Conservation (phyloP, 1,140 invertebrate genomes). For the Euura saliciscinereae region DNA sequence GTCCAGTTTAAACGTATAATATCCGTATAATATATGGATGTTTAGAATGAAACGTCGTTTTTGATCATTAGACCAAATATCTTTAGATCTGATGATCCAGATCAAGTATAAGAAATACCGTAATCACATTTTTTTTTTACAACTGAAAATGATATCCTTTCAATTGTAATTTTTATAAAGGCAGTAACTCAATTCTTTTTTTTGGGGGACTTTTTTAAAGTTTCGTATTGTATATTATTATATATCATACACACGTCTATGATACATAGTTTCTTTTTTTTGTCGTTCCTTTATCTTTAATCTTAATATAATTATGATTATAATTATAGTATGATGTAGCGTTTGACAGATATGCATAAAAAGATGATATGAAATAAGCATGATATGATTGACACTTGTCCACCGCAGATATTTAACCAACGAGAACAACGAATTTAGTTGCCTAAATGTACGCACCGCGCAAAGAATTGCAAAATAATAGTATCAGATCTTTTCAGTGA, state of each 20-base stretch:
- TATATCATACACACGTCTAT: constrained; percentile 39
- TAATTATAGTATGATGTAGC: constrained; percentile 29
- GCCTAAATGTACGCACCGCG: background rate
- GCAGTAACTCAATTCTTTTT: background rate
- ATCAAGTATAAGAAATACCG: constrained; percentile 4
- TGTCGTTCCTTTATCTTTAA: background rate
- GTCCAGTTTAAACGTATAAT: no score
- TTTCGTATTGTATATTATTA: constrained; percentile 23
- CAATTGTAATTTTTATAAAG: background rate
- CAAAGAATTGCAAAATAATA: background rate
- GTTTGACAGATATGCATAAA: constrained; percentile 35
- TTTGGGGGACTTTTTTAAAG: background rate
- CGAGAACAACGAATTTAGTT: background rate
- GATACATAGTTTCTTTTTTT: constrained; percentile 37
- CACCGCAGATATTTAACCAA: constrained; percentile 32
- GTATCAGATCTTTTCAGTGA: background rate
- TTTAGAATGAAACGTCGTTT: background rate
- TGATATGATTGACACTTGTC: constrained; percentile 41
- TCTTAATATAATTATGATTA: background rate
- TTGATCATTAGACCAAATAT: constrained; percentile 5
- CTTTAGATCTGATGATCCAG: background rate
- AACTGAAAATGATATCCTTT: constrained; percentile 9
- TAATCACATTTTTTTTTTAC: constrained; percentile 14
- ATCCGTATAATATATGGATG: no score
- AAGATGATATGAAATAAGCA: constrained; percentile 47